A percentile compares a stretch with the other conserved stretches of the same genome.
These are phyloP conservation scores for Lysandra coridon DNA, from an alignment of 2,888 invertebrate species.

Conservation along the genomic window DNA sequence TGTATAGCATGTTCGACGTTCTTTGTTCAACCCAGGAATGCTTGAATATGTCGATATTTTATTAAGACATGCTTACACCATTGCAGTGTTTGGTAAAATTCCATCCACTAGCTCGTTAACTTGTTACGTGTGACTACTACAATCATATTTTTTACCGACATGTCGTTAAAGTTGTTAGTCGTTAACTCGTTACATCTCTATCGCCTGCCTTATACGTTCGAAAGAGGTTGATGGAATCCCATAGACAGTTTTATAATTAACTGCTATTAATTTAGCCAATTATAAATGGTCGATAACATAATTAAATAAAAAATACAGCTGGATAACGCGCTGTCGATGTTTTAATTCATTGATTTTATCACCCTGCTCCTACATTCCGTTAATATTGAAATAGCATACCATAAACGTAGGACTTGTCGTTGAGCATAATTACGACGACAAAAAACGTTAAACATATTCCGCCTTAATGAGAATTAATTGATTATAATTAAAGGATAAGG, in stretches of 20 bases:
- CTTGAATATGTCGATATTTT: not conserved
- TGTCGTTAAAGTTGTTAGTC: not conserved
- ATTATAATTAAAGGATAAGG: constrained; percentile 16
- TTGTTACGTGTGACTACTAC: not conserved
- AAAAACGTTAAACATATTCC: constrained; percentile 27
- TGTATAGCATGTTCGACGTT: not conserved
- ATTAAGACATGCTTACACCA: not conserved
- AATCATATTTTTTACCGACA: not conserved
- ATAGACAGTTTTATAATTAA: constrained; percentile 15
- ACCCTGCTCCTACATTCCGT: constrained; percentile 17
- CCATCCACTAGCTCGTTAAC: not conserved
- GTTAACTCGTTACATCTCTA: constrained; percentile 9
- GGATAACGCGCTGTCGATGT: constrained; percentile 12
- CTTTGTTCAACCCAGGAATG: not conserved
- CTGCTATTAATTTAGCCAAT: constrained; percentile 16
- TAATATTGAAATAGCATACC: constrained; percentile 30
- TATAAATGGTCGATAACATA: constrained; percentile 23
- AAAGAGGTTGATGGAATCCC: not conserved
- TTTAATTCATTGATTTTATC: constrained; percentile 29
- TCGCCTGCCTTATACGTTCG: not conserved
- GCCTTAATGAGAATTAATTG: constrained; percentile 30
- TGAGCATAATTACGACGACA: constrained; percentile 24
- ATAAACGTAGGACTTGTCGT: constrained; percentile 29
- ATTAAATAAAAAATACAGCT: constrained; percentile 22
- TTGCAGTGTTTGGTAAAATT: not conserved